Base-by-base conservation (phyloP, 1,140 invertebrate genomes). In the Pseudomyrmex gracilis region DNA sequence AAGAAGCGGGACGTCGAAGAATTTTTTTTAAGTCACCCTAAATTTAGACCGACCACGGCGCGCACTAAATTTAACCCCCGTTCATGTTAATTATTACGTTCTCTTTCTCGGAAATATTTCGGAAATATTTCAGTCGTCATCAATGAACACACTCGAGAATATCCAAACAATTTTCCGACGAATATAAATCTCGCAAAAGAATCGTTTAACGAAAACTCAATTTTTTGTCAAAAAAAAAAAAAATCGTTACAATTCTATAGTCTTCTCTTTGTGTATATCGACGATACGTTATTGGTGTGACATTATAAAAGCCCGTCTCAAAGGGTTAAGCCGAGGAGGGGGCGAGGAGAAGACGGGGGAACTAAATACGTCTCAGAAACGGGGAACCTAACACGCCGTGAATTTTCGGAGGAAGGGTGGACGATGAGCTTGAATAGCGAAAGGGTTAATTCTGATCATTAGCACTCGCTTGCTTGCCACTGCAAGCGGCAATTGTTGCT, bases 21-120 rank as follows among this genome's bases (percentile, higher is more conserved):
- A 86, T 90, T 90, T 91, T 90, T 91, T 92, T 91, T 88, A 90
- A 90, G 86, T 86, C 76, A 20, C 73, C 70, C 89, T 90, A 91
- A 92, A 80, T 84, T 84, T 84, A 84, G 76, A 67, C 64, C 45
- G 17, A 24, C 57, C 68, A 22, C 67, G 55, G 17, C 13, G 45
- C 22, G n/a, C n/a, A 47, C 80, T 24, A 61, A 55, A 73, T 71
- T 73, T 73, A 82, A 4, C 24, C 17, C 34, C 22, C 77, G 51
- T 77, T 77, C 76, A 73, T 67, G 13, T 74, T 63, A 61, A 70
- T 83, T 67, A 58, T 58, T 61, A 53, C 76, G 34, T 5, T 34
- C 34, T 34, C 34, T 34, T 34, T 47, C 77, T 15, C 66, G 51
- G 58, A 24, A 64, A 8, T 49, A 13, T 60, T 17, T 20, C 24